Conservation (phyloP, 2,113 vertebrate genomes). For the Arenaria interpres region DNA sequence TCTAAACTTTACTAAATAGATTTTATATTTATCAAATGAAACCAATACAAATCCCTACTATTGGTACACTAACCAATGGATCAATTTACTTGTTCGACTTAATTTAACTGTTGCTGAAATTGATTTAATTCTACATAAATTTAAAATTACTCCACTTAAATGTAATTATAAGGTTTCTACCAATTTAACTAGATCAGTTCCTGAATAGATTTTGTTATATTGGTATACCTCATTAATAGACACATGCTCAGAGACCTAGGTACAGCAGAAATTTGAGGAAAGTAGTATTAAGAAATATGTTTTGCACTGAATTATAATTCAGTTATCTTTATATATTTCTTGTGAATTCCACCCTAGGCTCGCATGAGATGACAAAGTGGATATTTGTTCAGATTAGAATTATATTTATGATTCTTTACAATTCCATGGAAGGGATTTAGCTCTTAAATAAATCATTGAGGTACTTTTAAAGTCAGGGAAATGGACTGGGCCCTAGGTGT, state of each 20-base stretch:
- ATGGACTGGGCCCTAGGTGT: neutral
- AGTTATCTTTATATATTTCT: neutral
- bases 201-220: neutral
- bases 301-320: neutral
- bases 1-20: neutral
- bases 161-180: neutral
- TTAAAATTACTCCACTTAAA: neutral
- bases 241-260: neutral
- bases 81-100: neutral
- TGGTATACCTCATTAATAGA: neutral
- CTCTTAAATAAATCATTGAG: neutral
- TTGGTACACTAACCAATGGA: rapidly evolving
- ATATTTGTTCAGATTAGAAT: conserved; percentile 27
- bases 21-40: neutral
- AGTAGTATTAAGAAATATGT: neutral
- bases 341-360: neutral
- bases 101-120: neutral
- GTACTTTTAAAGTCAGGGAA: neutral
- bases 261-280: neutral
- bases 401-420: neutral
- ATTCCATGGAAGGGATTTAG: neutral
- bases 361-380: neutral
- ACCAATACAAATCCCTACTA: neutral
- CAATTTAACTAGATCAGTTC: neutral
- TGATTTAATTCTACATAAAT: neutral